These are phyloP conservation scores for Drosophila seguyi DNA, from an alignment of 1,140 invertebrate genomes.

Conservation along the genomic window DNA sequence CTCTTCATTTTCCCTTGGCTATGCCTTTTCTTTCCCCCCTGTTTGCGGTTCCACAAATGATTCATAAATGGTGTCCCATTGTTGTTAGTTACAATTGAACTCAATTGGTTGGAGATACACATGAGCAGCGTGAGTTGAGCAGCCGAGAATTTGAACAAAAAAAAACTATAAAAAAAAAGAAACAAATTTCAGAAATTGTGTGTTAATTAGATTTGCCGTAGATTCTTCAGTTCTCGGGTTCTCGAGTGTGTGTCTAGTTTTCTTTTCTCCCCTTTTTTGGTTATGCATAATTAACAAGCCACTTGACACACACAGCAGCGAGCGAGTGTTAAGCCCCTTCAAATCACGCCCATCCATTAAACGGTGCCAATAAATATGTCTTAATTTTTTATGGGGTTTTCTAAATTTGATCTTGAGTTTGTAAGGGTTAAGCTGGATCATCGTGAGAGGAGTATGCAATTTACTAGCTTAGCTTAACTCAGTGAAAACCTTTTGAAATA, in stretches of 20 bases:
- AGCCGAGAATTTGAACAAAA: slow-evolving; percentile 34
- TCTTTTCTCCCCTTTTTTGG: slow-evolving; percentile 54
- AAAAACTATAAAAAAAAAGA: not conserved
- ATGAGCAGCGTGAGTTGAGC: slow-evolving; percentile 25
- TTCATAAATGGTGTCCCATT: slow-evolving; percentile 51
- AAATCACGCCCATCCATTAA: slow-evolving; percentile 10
- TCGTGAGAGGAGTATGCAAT: too few relatives aligned
- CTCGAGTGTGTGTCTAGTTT: slow-evolving; percentile 2
- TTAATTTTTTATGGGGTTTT: not conserved
- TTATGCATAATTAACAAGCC: slow-evolving; percentile 77
- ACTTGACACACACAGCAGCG: slow-evolving; percentile 61
- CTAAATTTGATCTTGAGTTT: not conserved
- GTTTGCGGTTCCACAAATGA: slow-evolving; percentile 18
- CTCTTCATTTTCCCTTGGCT: slow-evolving; percentile 13
- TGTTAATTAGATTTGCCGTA: slow-evolving; percentile 69
- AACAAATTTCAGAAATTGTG: slow-evolving; percentile 32
- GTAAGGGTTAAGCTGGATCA: not conserved
- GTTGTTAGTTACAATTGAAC: slow-evolving; percentile 68
- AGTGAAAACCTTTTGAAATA: not conserved
- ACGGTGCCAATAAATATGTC: slow-evolving; percentile 8
- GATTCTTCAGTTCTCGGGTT: slow-evolving; percentile 5
- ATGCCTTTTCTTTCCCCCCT: not conserved
- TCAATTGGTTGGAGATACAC: slow-evolving; percentile 56
- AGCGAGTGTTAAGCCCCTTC: slow-evolving; percentile 2
- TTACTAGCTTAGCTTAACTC: not conserved